Percentiles rank a stretch among this genome's conserved stretches.
Conservation (phyloP, 2,113 vertebrate genomes). For the Epinephelus moara region DNA sequence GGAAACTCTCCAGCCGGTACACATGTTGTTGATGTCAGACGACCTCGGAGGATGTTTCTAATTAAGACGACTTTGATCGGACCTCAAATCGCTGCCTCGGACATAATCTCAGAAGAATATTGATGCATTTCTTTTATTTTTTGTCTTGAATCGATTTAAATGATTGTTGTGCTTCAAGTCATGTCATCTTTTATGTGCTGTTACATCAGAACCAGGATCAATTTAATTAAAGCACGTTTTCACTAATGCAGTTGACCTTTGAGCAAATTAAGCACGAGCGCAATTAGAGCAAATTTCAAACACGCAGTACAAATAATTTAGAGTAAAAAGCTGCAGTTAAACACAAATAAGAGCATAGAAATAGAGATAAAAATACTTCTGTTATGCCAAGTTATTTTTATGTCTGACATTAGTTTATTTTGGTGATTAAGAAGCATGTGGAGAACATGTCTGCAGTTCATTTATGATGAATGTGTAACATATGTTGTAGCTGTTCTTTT, state of each 20-base stretch:
- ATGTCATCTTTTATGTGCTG: neutral
- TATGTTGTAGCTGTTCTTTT: too few relatives aligned
- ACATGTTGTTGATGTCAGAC: slow-evolving; percentile 26
- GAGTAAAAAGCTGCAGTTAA: too few relatives aligned
- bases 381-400: too few relatives aligned
- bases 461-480: neutral
- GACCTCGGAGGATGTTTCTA: slow-evolving; percentile 23
- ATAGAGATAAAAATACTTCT: too few relatives aligned
- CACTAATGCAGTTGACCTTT: neutral
- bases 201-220: neutral
- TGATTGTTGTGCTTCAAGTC: neutral
- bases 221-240: neutral
- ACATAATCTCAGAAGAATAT: neutral
- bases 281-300: too few relatives aligned
- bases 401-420: too few relatives aligned
- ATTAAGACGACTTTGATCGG: slow-evolving; percentile 34
- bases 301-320: too few relatives aligned
- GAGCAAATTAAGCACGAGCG: neutral
- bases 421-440: too few relatives aligned
- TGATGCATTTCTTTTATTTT: slow-evolving; percentile 15
- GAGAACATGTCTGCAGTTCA: neutral
- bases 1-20: neutral
- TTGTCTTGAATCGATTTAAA: slow-evolving; percentile 33
- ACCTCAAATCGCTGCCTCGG: slow-evolving; percentile 17
- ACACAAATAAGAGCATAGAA: too few relatives aligned